A percentile compares a stretch with the other conserved stretches of the same genome.
Conservation (phyloP, 2,888 invertebrate species). For the Drosophila bunnanda region DNA sequence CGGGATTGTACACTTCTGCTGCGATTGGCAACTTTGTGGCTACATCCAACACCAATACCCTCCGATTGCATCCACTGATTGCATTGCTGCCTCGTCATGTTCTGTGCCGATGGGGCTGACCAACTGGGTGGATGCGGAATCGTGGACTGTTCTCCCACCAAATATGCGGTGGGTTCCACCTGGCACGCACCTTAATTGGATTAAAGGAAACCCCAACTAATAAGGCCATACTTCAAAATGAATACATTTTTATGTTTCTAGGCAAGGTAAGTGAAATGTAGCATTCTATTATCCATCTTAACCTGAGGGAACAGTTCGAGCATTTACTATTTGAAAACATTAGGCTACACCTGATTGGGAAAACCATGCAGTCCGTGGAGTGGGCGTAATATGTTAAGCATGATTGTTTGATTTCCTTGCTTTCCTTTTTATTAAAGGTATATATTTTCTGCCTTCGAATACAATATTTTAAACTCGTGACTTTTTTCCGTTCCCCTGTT, state of each 20-base stretch:
- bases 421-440: not conserved
- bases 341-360: not conserved
- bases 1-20: slow-evolving; percentile 64
- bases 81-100: slow-evolving; percentile 45
- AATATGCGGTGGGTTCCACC: slow-evolving; percentile 37
- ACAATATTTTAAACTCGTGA: not conserved
- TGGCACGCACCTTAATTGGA: slow-evolving; percentile 61
- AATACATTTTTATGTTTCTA: no score
- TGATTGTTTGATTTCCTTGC: not conserved
- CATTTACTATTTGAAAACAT: not conserved
- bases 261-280: not conserved
- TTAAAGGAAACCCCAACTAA: slow-evolving; percentile 75
- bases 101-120: slow-evolving; percentile 3
- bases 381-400: not conserved
- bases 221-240: slow-evolving; percentile 53
- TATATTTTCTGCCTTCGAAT: not conserved
- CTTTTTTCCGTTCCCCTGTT: not conserved
- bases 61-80: slow-evolving; percentile 60
- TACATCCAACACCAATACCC: slow-evolving; percentile 47
- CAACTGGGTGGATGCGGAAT: slow-evolving; percentile 2
- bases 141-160: slow-evolving; percentile 57
- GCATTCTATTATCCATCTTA: not conserved
- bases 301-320: not conserved
- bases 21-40: slow-evolving; percentile 73
- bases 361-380: not conserved